These are phyloP conservation scores for Athalia rosae DNA, from an alignment of 2,888 invertebrate species.

Conservation along the genomic window DNA sequence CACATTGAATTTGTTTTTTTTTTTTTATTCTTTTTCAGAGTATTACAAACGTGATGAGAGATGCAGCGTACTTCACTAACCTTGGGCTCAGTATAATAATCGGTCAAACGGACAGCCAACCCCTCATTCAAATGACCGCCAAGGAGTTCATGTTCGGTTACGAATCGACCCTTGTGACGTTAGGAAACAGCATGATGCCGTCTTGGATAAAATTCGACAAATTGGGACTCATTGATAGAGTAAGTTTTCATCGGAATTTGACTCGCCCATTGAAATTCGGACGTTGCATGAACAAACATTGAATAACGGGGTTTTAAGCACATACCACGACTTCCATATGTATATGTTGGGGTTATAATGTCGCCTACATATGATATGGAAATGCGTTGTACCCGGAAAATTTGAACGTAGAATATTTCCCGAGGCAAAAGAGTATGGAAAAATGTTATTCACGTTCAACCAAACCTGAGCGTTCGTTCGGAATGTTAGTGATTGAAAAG, in stretches of 20 bases:
- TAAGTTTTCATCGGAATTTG: slow-evolving; percentile 73
- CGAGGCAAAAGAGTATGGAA: too few relatives aligned
- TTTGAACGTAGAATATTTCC: neutral
- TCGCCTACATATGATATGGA: too few relatives aligned
- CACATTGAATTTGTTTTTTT: slow-evolving; percentile 51
- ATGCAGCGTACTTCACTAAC: slow-evolving; percentile 79
- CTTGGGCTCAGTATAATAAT: slow-evolving; percentile 84
- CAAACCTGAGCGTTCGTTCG: too few relatives aligned
- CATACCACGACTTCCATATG: too few relatives aligned
- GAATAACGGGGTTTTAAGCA: neutral
- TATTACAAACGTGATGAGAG: slow-evolving; percentile 85
- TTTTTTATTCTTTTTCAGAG: slow-evolving; percentile 80
- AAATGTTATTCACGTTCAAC: too few relatives aligned
- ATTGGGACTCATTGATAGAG: slow-evolving; percentile 91
- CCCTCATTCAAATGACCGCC: slow-evolving; percentile 87
- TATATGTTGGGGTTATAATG: too few relatives aligned
- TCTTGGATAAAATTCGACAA: slow-evolving; percentile 92
- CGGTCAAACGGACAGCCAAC: slow-evolving; percentile 80
- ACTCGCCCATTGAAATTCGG: neutral
- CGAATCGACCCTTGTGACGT: slow-evolving; percentile 85
- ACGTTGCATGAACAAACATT: neutral
- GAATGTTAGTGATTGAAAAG: neutral
- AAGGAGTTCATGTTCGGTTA: slow-evolving; percentile 93
- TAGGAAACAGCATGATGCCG: slow-evolving; percentile 89
- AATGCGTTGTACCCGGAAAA: too few relatives aligned